Evolutionary conservation across 2,888 invertebrate species (phyloP).

Genomic region (Phortica okadai): DNA sequence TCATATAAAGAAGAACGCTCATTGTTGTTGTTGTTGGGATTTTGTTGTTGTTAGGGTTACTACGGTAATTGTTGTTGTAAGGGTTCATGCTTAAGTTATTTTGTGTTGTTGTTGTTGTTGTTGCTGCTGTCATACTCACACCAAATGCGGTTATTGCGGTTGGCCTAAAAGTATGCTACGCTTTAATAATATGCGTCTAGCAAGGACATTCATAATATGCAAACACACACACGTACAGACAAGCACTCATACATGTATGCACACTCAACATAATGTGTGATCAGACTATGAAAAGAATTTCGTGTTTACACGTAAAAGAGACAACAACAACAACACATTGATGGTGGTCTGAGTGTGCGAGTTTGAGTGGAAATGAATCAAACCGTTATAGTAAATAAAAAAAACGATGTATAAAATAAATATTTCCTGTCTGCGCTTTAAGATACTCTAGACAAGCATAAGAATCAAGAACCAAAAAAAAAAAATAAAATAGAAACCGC

Average conservation of each 20-base stretch:
- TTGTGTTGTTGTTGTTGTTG: neutral
- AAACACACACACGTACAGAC: constrained; percentile 3
- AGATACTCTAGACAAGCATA: constrained; percentile 63
- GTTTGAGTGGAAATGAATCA: constrained; percentile 29
- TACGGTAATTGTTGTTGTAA: neutral
- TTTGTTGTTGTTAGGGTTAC: no score
- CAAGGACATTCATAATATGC: constrained; percentile 15
- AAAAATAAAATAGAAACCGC: neutral
- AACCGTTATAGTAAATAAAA: constrained; percentile 2
- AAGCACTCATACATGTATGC: constrained; percentile 52
- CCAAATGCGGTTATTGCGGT: constrained; percentile 20
- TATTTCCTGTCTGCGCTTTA: constrained; percentile 68
- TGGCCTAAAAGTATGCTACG: constrained; percentile 32
- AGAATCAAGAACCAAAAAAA: neutral
- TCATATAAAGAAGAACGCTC: no score
- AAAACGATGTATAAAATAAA: constrained; percentile 46
- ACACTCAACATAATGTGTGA: no score
- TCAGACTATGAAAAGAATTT: neutral
- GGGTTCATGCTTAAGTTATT: neutral
- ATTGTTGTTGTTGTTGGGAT: no score
- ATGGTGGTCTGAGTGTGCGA: constrained; percentile 32
- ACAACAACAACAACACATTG: neutral
- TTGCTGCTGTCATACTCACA: neutral
- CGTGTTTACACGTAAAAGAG: neutral
- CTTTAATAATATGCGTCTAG: constrained; percentile 29